A percentile compares a stretch with the other conserved stretches of the same genome.
Conservation (phyloP, 2,888 invertebrate genomes). For the Ormyrus nitidulus region DNA sequence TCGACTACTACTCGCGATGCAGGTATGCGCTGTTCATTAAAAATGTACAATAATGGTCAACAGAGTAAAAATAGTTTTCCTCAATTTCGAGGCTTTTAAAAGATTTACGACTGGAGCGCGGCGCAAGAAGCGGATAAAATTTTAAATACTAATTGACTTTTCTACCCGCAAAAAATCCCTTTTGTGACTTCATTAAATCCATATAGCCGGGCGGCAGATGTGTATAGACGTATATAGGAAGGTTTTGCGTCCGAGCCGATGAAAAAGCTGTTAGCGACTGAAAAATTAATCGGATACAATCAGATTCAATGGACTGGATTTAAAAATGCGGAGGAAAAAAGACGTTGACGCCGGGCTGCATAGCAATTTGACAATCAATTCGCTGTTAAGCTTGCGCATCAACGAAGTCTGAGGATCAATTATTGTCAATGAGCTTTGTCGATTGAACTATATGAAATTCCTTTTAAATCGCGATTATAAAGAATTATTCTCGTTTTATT, state of each 20-base stretch:
- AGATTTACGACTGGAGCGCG: neutral
- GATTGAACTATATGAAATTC: conserved; percentile 2
- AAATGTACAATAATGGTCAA: no score
- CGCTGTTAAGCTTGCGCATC: conserved; percentile 30
- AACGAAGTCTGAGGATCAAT: conserved; percentile 52
- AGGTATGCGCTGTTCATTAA: no score
- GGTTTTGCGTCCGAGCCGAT: conserved; percentile 20
- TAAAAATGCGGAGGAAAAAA: conserved; percentile 14
- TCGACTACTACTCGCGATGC: no score
- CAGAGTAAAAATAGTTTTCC: no score
- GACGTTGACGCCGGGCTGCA: neutral
- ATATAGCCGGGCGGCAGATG: neutral
- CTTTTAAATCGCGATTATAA: conserved; percentile 16
- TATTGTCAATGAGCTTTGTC: conserved; percentile 43
- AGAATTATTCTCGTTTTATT: conserved; percentile 29
- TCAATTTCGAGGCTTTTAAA: no score
- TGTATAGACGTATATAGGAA: neutral
- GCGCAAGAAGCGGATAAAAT: neutral
- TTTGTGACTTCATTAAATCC: neutral
- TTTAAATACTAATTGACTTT: conserved; percentile 10
- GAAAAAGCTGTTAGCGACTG: conserved; percentile 56
- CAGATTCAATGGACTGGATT: conserved; percentile 52
- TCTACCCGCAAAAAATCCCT: neutral
- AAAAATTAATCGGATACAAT: conserved; percentile 59
- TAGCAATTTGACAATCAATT: conserved; percentile 44